Conservation (phyloP, 2,888 invertebrate genomes). For the Coelogynopora nodosa region DNA sequence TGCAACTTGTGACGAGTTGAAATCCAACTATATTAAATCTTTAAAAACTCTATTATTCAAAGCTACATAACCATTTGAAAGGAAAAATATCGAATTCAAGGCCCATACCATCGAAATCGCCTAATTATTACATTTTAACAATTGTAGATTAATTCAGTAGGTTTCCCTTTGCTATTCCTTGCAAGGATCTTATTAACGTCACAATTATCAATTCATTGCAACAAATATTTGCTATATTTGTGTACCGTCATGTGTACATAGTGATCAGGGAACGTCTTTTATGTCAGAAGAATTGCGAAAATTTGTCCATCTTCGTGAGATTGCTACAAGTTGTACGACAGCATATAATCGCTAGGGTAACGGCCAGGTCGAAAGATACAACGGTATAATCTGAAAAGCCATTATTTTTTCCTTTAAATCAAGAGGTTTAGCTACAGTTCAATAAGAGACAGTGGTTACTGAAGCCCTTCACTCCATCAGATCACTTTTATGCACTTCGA, state of each 20-base stretch:
- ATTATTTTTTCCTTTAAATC: constrained; percentile 43
- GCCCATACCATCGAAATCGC: constrained; percentile 46
- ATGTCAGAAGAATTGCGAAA: constrained; percentile 48
- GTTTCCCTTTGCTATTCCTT: constrained; percentile 50
- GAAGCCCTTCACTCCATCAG: no score
- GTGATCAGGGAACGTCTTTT: constrained; percentile 48
- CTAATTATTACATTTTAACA: constrained; percentile 47
- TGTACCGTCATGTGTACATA: constrained; percentile 48
- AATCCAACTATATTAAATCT: constrained; percentile 40
- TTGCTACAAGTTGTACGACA: no score
- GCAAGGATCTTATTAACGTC: constrained; percentile 46
- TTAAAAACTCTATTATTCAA: constrained; percentile 45
- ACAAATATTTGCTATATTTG: constrained; percentile 48
- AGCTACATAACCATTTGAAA: constrained; percentile 49
- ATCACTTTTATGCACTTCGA: no score
- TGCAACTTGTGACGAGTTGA: no score
- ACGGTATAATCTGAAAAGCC: constrained; percentile 49
- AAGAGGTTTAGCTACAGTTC: not conserved
- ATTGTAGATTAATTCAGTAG: constrained; percentile 50
- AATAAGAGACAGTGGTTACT: constrained; percentile 47
- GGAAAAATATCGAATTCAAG: constrained; percentile 50
- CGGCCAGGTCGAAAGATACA: constrained; percentile 47
- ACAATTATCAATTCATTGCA: constrained; percentile 46
- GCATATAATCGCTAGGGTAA: constrained; percentile 48
- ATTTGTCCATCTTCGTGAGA: constrained; percentile 43